These are phyloP conservation scores for Cardinalis cardinalis DNA, from an alignment of 2,113 vertebrate species.

Conservation along the genomic window DNA sequence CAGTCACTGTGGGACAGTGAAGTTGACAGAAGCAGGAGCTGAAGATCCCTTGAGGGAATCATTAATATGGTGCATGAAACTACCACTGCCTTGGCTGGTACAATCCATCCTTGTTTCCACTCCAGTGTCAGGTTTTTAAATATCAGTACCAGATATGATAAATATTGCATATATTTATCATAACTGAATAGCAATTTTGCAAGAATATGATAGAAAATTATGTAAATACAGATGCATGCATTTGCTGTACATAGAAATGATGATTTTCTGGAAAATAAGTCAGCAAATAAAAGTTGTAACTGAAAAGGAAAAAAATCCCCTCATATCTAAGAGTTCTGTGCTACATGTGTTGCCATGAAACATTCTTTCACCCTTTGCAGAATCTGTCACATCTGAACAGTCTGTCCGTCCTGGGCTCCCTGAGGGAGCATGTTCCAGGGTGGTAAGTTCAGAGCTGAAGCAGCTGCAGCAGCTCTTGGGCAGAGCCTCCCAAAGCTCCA, in stretches of 20 bases:
- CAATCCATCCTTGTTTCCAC: not conserved
- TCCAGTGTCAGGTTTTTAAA: not conserved
- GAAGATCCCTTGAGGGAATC: not conserved
- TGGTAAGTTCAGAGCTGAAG: fast-evolving
- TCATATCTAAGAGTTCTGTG: not conserved
- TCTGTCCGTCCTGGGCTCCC: not conserved
- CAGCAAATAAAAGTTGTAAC: conserved; percentile 21
- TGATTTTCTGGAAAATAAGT: not conserved
- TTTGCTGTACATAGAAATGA: conserved; percentile 2
- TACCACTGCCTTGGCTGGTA: not conserved
- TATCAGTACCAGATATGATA: not conserved
- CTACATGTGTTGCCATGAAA: not conserved
- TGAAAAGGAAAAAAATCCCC: not conserved
- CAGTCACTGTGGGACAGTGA: not conserved
- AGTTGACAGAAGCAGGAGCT: not conserved
- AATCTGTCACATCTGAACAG: not conserved
- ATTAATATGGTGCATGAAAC: not conserved
- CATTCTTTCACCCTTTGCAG: not conserved
- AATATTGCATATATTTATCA: not conserved
- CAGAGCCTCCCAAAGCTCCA: fast-evolving
- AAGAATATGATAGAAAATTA: not conserved
- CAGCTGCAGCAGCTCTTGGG: fast-evolving
- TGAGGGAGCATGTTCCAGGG: fast-evolving
- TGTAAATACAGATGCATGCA: not conserved
- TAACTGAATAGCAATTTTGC: not conserved